A percentile compares a stretch with the other conserved stretches of the same genome.
Evolutionary conservation across 2,888 invertebrate genomes (phyloP).

Genomic region (Pegoplata infirma): DNA sequence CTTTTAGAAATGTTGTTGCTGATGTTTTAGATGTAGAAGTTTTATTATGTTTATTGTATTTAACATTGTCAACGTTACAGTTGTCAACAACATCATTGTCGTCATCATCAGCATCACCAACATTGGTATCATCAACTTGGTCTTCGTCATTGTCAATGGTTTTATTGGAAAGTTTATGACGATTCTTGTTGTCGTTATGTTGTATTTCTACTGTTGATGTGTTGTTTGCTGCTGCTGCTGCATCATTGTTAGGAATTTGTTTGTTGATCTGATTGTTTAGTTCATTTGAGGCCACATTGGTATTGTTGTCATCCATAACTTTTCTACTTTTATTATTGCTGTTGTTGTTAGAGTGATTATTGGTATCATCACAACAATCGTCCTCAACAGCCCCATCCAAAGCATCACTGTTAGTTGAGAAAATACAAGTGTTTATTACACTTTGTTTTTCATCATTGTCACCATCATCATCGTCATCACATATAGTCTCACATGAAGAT

Average conservation of each 20-base stretch:
- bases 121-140: conserved; percentile 22
- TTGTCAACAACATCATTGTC: conserved; percentile 59
- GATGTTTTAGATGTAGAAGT: conserved; percentile 50
- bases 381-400: too few relatives aligned
- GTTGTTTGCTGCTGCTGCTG: conserved; percentile 77
- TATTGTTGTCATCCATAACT: conserved; percentile 80
- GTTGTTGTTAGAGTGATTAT: conserved; percentile 65
- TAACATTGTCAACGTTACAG: conserved; percentile 60
- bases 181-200: conserved; percentile 38
- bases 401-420: conserved; percentile 40
- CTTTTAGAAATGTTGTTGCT: too few relatives aligned
- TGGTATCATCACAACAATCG: conserved; percentile 61
- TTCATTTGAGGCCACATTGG: conserved; percentile 80
- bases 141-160: conserved; percentile 56
- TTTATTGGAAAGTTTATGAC: conserved; percentile 58
- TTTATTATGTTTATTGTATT: conserved; percentile 59
- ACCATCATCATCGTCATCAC: conserved; percentile 62
- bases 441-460: conserved; percentile 24
- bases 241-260: conserved; percentile 65
- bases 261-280: conserved; percentile 67
- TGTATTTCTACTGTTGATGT: conserved; percentile 15
- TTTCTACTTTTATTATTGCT: conserved; percentile 44
- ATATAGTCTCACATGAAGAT: too few relatives aligned
- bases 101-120: conserved; percentile 29
- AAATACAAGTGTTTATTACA: conserved; percentile 61